Conservation (phyloP, 2,113 vertebrate genomes). For the Bungarus multicinctus region DNA sequence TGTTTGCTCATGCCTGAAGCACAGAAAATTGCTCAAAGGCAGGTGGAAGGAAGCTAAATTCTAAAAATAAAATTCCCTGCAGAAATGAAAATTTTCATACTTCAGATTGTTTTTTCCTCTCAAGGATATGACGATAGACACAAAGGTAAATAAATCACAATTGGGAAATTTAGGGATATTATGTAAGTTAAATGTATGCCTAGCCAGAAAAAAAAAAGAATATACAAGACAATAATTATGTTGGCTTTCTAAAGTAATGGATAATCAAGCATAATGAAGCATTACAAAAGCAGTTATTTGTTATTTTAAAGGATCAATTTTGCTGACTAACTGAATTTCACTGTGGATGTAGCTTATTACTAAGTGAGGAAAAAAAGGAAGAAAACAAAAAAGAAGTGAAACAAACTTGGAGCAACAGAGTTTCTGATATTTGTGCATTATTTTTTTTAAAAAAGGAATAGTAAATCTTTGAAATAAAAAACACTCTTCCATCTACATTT, state of each 20-base stretch:
- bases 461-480: neutral
- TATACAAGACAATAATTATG: neutral
- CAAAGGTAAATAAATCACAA: constrained; percentile 41
- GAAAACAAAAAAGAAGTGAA: neutral
- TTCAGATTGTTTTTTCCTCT: constrained; percentile 55
- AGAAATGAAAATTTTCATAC: constrained; percentile 71
- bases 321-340: neutral
- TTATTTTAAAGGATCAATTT: neutral
- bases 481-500: constrained; percentile 1
- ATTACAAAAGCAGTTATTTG: neutral
- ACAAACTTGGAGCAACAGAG: neutral
- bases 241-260: constrained; percentile 2
- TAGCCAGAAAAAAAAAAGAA: neutral
- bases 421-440: neutral
- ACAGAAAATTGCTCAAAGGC: constrained; percentile 74
- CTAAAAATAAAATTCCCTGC: constrained; percentile 75
- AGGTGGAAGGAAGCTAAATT: constrained; percentile 65
- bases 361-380: neutral
- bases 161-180: constrained; percentile 33
- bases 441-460: constrained; percentile 6
- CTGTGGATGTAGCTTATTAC: neutral
- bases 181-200: neutral
- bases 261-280: neutral
- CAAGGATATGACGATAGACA: constrained; percentile 50
- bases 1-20: constrained; percentile 76